Conservation (phyloP, 2,888 invertebrate genomes). For the Melolontha melolontha region DNA sequence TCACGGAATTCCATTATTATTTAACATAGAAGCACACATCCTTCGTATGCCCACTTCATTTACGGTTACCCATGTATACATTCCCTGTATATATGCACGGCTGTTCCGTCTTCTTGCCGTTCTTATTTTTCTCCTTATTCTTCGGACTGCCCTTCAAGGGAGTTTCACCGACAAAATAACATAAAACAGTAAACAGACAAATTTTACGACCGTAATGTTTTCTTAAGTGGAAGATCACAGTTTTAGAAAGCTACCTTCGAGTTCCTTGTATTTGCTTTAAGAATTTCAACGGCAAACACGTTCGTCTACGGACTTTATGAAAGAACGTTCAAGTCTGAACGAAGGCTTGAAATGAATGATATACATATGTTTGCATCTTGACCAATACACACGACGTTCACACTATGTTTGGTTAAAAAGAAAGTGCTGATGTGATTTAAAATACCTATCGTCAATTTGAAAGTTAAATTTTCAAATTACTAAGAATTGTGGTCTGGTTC, state of each 20-base stretch:
- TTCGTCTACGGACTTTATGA: slow-evolving; percentile 3
- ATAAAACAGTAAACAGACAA: slow-evolving; percentile 24
- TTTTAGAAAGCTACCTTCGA: slow-evolving; percentile 30
- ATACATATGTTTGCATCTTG: no score
- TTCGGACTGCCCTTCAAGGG: neutral
- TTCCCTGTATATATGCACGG: neutral
- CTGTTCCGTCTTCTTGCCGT: no score
- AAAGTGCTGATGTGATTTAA: no score
- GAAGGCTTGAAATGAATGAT: no score
- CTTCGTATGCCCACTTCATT: slow-evolving; percentile 2
- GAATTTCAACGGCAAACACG: slow-evolving; percentile 25
- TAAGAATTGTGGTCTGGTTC: no score
- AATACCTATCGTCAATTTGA: no score
- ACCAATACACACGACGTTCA: no score
- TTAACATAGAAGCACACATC: slow-evolving; percentile 14
- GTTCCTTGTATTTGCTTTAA: slow-evolving; percentile 26
- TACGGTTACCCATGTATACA: neutral
- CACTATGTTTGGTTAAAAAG: no score
- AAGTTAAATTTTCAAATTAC: no score
- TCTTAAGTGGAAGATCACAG: slow-evolving; percentile 28
- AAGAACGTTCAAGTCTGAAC: slow-evolving; percentile 6
- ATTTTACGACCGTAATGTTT: slow-evolving; percentile 24
- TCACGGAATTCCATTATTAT: slow-evolving; percentile 12
- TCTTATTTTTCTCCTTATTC: neutral
- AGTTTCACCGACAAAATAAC: slow-evolving; percentile 9